Percentiles rank a stretch among this genome's conserved stretches.
Conservation (phyloP, 2,113 vertebrate genomes). For the Lepus timidus region DNA sequence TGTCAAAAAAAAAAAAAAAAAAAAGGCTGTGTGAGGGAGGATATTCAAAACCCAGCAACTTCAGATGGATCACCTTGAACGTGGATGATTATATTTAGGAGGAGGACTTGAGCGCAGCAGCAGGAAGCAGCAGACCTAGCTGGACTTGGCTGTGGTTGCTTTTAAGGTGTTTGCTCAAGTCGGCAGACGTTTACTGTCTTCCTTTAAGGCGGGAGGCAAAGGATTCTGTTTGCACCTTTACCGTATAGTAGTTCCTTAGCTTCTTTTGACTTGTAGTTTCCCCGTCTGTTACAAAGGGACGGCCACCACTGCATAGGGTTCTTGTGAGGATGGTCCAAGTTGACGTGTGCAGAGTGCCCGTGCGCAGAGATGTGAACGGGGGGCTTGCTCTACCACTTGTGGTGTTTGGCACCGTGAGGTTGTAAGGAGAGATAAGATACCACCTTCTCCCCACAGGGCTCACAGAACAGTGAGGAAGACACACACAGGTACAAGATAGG, state of each 20-base stretch:
- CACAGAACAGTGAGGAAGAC: background rate
- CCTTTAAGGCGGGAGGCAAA: background rate
- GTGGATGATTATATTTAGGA: slow-evolving; percentile 51
- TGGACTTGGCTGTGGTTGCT: slow-evolving; percentile 6
- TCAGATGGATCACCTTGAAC: slow-evolving; percentile 35
- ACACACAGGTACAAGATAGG: background rate
- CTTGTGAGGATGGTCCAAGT: background rate
- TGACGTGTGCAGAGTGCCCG: background rate
- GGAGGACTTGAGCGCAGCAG: slow-evolving; percentile 38
- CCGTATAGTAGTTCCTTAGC: background rate
- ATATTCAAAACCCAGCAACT: slow-evolving; percentile 33
- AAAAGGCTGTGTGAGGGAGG: background rate
- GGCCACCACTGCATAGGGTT: background rate
- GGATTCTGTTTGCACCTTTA: background rate
- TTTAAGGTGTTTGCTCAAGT: slow-evolving; percentile 43
- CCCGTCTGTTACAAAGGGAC: background rate
- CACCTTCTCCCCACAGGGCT: background rate
- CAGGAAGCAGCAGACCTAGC: background rate
- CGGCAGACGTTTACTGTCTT: background rate
- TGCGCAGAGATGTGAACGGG: background rate
- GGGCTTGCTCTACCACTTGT: background rate
- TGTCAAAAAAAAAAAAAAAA: too few species aligned
- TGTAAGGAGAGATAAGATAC: background rate
- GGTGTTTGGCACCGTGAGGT: background rate
- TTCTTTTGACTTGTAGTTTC: background rate